phyloP scores from a whole-genome alignment of 2,888 invertebrate genomes.

The Gandaritis pyraliata region DNA sequence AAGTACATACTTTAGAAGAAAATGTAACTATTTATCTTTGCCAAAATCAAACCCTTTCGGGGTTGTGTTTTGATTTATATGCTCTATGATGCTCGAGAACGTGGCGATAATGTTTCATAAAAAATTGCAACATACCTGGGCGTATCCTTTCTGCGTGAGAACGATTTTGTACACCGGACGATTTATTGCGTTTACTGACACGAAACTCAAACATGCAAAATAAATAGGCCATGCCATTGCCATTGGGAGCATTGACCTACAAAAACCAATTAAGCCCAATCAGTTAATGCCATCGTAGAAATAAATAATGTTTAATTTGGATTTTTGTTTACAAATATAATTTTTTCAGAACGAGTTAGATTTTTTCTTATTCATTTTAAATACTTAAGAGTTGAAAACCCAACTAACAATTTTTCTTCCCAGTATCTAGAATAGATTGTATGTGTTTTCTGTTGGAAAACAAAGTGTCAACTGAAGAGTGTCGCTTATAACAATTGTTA shows the following conservation, averaged over 20 bases:
- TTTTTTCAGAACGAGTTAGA: too few relatives aligned
- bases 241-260: slow-evolving; percentile 9
- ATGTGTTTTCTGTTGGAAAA: slow-evolving; percentile 47
- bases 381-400: too few relatives aligned
- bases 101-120: background rate
- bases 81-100: background rate
- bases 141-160: slow-evolving; percentile 88
- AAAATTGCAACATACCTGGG: slow-evolving; percentile 80
- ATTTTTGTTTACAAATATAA: background rate
- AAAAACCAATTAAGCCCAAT: slow-evolving; percentile 2
- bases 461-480: slow-evolving; percentile 57
- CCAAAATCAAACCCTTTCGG: too few relatives aligned
- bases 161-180: slow-evolving; percentile 84
- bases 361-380: too few relatives aligned
- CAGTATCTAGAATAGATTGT: background rate
- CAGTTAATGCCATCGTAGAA: background rate
- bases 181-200: slow-evolving; percentile 57
- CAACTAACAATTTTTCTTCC: background rate
- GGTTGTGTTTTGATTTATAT: background rate
- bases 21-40: background rate
- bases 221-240: slow-evolving; percentile 46
- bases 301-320: background rate
- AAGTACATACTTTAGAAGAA: background rate
- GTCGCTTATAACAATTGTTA: slow-evolving; percentile 49
- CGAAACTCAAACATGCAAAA: slow-evolving; percentile 47